Base-by-base conservation (phyloP, 2,797 vertebrate genomes). In the Sebastes minor region DNA sequence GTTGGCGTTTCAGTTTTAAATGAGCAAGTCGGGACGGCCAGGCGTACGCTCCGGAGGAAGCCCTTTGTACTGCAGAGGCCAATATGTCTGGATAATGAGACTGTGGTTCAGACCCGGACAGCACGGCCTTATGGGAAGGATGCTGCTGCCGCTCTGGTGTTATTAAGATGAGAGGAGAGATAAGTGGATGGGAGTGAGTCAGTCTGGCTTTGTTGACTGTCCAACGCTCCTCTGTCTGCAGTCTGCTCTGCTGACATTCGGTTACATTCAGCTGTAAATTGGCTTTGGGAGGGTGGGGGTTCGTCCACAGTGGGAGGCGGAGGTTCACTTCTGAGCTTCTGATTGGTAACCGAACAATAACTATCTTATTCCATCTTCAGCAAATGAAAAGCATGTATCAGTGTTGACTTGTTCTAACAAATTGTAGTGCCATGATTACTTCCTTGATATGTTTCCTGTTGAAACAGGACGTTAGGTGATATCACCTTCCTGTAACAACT, bases 81-180 rank as follows among this genome's bases (percentile, higher is more conserved):
- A n/a, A 53, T 23, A 10, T 46, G 77, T 80, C 76, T 65, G 66
- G 3, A 46, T 85, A 86, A 86, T 81, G 81, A 90, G 89, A 76
- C 33, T 27, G 75, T 20, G 87, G 71, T 35, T 80, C 64, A 62
- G 74, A 72, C 10, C 28, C 4, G 10, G 76, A 75, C 76, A 76
- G 74, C 63, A 4, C 1, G 49, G 86, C 68, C 84, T 81, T 14
- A 22, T 79, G 84, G 84, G 81, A 64, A 67, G 52, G 46, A 76
- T 63, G 67, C 65, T 57, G 78, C 72, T 8, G 78, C 65, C 33
- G 63, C 78, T 83, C 63, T 23, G 30, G 28, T 81, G 77, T 72
- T 85, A 80, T 86, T 85, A 83, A 77, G 84, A 87, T 82, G 80
- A 87, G 72, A 83, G 28, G 16, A 61, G 57, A 66, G 85, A 85